Base-by-base conservation (phyloP, 2,797 vertebrate genomes). In the Chaetodon trifasciatus region DNA sequence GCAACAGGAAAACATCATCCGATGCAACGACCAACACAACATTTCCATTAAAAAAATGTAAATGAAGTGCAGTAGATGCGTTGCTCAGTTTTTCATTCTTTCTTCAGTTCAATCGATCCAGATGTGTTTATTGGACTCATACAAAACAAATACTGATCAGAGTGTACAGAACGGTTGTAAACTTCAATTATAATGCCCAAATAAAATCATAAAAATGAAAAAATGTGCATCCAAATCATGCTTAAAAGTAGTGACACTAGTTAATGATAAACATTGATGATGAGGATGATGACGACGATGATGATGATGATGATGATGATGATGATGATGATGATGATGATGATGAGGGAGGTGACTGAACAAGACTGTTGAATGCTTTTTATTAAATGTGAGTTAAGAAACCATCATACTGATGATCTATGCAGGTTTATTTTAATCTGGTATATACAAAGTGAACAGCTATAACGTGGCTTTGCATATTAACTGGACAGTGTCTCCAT, bases 361-460 rank as follows among this genome's bases (percentile, higher is more conserved):
- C 42, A 44, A 44, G 42, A 44, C 42, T 9, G 13, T 9, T 44
- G 13, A 44, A 44, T 44, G 42, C 2, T 9, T 44, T 44, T 44
- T 44, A 44, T 44, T 44, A 46, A 79, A 79, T 7, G n/a, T 47
- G 37, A 64, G 32, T 68, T 83, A 79, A 63, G 85, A 74, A 86
- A 47, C 63, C 63, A 46, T 42, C n/a, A 57, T 28, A 21, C 47
- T n/a, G 12, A 62, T 84, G 39, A 85, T 75, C 53, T 74, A 55
- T 66, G 77, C 71, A 49, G 37, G 75, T 86, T 84, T 85, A 88
- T 86, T 90, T 61, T 47, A 78, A 87, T 80, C 66, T 37, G 17
- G 74, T 86, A 89, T 91, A 50, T 89, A 93, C 83, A 93, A 86
- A 85, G 78, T 86, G 62, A 89, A 84, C 47, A 70, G 78, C 55